Percentiles rank a stretch among this genome's conserved stretches.
phyloP scores from a whole-genome alignment of 2,797 vertebrate species.

The Miichthys miiuy region DNA sequence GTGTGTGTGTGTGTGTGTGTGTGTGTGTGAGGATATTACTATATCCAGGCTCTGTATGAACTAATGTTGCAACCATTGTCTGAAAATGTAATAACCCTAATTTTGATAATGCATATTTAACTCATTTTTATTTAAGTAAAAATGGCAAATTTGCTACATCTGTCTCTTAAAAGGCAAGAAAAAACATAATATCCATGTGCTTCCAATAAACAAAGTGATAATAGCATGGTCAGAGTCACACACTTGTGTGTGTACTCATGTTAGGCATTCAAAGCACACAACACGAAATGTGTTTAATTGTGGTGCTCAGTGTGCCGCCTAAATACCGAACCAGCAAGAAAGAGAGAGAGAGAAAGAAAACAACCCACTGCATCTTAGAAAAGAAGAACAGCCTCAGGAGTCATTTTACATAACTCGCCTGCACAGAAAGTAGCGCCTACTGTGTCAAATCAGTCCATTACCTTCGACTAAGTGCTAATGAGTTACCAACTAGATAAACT shows the following conservation, averaged over 20 bases:
- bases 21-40: background rate
- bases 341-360: background rate
- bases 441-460: conserved; percentile 3
- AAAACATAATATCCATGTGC: background rate
- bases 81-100: background rate
- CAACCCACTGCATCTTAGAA: background rate
- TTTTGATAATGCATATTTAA: background rate
- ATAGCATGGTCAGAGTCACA: background rate
- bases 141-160: background rate
- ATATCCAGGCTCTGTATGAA: background rate
- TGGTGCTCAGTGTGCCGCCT: background rate
- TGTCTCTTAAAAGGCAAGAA: conserved; percentile 13
- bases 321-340: background rate
- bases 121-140: background rate
- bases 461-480: background rate
- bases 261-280: background rate
- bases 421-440: background rate
- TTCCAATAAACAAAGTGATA: background rate
- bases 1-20: no score
- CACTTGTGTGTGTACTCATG: no score
- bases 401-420: background rate
- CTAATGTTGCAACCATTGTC: background rate
- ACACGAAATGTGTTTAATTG: background rate
- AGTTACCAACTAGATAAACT: background rate
- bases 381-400: background rate